Percentiles rank a stretch among this genome's conserved stretches.
Evolutionary conservation across 2,113 vertebrate species (phyloP).

Genomic region (Sorex araneus): DNA sequence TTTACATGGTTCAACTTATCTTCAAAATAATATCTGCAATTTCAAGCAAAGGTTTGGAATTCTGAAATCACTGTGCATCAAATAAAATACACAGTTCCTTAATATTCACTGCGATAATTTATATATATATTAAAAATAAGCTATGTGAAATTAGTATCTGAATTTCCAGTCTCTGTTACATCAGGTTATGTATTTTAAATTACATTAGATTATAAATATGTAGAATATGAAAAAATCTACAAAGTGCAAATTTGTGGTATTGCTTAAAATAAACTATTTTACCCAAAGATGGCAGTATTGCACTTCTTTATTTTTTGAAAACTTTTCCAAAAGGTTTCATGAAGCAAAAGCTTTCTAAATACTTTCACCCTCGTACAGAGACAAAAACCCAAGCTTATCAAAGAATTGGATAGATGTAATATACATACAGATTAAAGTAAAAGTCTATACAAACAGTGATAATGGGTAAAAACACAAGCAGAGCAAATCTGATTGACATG

Average conservation of each 20-base stretch:
- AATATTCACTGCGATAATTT: not conserved
- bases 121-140: not conserved
- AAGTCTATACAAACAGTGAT: constrained; percentile 85
- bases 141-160: not conserved
- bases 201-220: constrained; percentile 17
- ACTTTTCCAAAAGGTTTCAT: constrained; percentile 12
- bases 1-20: not conserved
- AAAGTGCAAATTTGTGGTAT: not conserved
- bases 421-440: constrained; percentile 86
- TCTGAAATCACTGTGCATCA: not conserved
- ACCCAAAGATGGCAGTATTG: constrained; percentile 90
- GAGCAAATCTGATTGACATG: constrained; percentile 85
- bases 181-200: not conserved
- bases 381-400: constrained; percentile 63
- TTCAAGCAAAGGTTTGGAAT: not conserved
- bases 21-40: not conserved
- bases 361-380: not conserved
- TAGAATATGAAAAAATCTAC: not conserved
- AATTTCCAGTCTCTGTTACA: not conserved
- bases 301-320: constrained; percentile 80
- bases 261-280: constrained; percentile 48
- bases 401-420: constrained; percentile 80
- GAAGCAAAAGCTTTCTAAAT: constrained; percentile 57
- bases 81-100: not conserved
- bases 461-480: constrained; percentile 75